phyloP scores from a whole-genome alignment of 2,113 vertebrate species.

The Actinemys pallida region DNA sequence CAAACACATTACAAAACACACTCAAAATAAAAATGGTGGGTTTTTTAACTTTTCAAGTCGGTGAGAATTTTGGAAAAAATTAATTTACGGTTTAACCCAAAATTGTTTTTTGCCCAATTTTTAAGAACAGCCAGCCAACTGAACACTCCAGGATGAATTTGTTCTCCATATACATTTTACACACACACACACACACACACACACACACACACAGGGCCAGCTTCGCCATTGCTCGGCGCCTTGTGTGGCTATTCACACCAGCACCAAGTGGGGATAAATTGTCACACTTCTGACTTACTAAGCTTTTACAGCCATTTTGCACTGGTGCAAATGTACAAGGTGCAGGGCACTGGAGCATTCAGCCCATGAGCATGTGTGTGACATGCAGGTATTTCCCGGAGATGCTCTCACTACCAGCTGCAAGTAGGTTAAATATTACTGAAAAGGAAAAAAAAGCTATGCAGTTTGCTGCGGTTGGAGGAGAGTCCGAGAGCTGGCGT shows the following conservation, averaged over 20 bases:
- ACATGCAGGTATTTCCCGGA: background rate
- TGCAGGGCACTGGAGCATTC: accelerated
- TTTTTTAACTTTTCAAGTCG: background rate
- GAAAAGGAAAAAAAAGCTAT: background rate
- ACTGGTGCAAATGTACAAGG: accelerated
- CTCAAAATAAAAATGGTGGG: background rate
- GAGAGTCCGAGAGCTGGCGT: background rate
- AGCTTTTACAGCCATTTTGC: background rate
- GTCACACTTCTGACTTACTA: background rate
- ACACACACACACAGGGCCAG: background rate
- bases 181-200: background rate
- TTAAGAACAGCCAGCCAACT: background rate
- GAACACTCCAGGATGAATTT: background rate
- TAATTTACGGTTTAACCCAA: background rate
- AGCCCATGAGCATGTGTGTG: accelerated
- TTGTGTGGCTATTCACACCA: accelerated
- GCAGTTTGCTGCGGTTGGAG: too few species aligned
- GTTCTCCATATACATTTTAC: background rate
- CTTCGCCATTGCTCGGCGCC: accelerated
- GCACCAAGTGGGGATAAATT: background rate
- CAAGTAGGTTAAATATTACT: background rate
- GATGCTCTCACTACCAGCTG: background rate
- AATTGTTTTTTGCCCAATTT: background rate
- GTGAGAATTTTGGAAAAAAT: background rate
- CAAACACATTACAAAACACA: background rate